phyloP scores from a whole-genome alignment of 2,888 invertebrate genomes.

The Acronicta aceris region DNA sequence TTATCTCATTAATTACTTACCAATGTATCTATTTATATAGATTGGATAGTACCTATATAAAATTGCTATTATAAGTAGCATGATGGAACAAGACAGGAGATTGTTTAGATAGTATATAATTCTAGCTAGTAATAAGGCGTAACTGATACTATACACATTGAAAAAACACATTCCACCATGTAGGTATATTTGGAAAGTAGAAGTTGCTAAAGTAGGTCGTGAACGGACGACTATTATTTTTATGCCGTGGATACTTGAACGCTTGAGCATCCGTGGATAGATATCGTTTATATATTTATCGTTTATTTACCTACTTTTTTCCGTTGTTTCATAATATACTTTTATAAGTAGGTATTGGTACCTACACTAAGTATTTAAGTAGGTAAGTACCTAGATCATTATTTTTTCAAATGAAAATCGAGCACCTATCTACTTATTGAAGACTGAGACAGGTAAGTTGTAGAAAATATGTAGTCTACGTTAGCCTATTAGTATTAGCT shows the following conservation, averaged over 20 bases:
- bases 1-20: slow-evolving; percentile 36
- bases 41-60: slow-evolving; percentile 2
- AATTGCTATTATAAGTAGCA: slow-evolving; percentile 13
- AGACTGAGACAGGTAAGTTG: too few species aligned
- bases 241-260: slow-evolving; percentile 35
- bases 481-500: too few species aligned
- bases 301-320: not conserved
- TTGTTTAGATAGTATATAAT: too few species aligned
- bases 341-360: too few species aligned
- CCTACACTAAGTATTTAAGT: too few species aligned
- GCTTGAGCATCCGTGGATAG: slow-evolving; percentile 52
- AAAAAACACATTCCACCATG: slow-evolving; percentile 29
- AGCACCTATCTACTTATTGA: too few species aligned
- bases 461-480: too few species aligned
- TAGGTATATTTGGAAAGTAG: slow-evolving; percentile 55
- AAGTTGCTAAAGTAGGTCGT: slow-evolving; percentile 53
- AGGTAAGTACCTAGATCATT: too few species aligned
- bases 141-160: slow-evolving; percentile 21
- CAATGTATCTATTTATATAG: slow-evolving; percentile 13
- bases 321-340: too few species aligned
- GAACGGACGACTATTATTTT: slow-evolving; percentile 50
- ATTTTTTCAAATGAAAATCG: too few species aligned
- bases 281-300: slow-evolving; percentile 7
- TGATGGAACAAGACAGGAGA: too few species aligned
- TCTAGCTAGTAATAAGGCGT: slow-evolving; percentile 13